Evolutionary conservation across 2,113 vertebrate species (phyloP), one percentile per base, ranked within the genome.

Genomic region (Osmerus mordax): DNA sequence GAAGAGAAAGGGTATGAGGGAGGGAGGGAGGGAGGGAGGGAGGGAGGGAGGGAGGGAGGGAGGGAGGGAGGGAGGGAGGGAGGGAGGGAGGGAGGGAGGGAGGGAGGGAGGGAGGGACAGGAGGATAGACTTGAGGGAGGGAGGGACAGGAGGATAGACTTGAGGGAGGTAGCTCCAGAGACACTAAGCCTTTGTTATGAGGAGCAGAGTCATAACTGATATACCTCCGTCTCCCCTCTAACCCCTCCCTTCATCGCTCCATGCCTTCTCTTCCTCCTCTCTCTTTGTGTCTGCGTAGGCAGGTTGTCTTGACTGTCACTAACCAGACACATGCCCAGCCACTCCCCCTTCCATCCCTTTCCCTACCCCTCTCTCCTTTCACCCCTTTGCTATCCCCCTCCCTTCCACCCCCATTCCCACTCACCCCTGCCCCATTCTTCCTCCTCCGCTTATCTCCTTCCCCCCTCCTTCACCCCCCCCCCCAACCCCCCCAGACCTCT

Each of bases 181-280:
- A 28, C 25, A 63, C 12, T 63, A 65, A 74, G 73, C 69, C 32
- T 32, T 61, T 71, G 36, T 72, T 79, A 81, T 74, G 79, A 66
- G 79, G 70, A 59, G 64, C 65, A 70, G 52, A 76, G 56, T 61
- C 66, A 69, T 41, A 71, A 72, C 71, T 29, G 23, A 74, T 70
- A 29, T 55, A 25, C 52, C 32, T 21, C 29, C 0, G 16, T 64
- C 62, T n/a, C 32, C 29, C 61, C 25, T 29, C 9, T 63, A 21
- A 8, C 25, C 21, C 60, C 29, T 18, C 28, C 16, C 14, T 18
- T 64, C 28, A 13, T 15, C 18, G 13, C 28, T 41, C 5, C 13
- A 18, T 73, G 60, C 15, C 32, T 53, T 14, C 56, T 64, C 52
- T 65, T 23, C 36, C 52, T 21, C 18, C 32, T 29, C 47, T 59